Evolutionary conservation across 2,888 invertebrate species (phyloP), one percentile per base, ranked within the genome.

Genomic region (Uropetala carovei): DNA sequence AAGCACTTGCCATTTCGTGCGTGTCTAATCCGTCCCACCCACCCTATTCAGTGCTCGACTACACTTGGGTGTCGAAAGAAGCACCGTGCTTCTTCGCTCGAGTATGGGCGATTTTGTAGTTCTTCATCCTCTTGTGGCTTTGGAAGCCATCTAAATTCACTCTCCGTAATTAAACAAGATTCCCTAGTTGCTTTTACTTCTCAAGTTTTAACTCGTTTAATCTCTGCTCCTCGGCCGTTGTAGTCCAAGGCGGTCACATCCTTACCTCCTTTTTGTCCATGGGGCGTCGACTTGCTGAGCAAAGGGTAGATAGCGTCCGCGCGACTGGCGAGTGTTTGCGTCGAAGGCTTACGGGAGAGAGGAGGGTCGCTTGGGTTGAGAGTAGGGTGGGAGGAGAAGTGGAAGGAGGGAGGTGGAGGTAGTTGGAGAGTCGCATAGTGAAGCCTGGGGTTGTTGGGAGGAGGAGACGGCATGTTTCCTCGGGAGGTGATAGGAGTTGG

Each of bases 51-150:
- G 64, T 89, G 89, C 89, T 64, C 16, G 68, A 89, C 64, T 89
- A 64, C 89, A 89, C 89, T 89, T 89, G 89, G 89, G 89, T 89
- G 89, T 89, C 89, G 89, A 89, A 89, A 89, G 89, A 89, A 89
- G 89, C 89, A 89, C 89, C 89, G 43, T 60, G 60, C 86, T 86
- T 30, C 59, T 43, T 11, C 59, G 59, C 59, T 60, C 60, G 60
- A 56, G n/a, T 68, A 27, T 64, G 89, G 64, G 64, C 43, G 89
- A 89, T 89, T 60, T 89, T 64, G 89, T 89, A 89, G 89, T 68
- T 89, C 89, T 89, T 89, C 89, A 64, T 89, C 68, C 68, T 56
- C 60, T 60, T 68, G 89, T 27, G 89, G 89, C 64, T 64, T 60
- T 64, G 89, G 89, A 89, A 89, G 64, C 64, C 89, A 64, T 89